phyloP scores from a whole-genome alignment of 2,797 vertebrate genomes.

The Myotis daubentonii region DNA sequence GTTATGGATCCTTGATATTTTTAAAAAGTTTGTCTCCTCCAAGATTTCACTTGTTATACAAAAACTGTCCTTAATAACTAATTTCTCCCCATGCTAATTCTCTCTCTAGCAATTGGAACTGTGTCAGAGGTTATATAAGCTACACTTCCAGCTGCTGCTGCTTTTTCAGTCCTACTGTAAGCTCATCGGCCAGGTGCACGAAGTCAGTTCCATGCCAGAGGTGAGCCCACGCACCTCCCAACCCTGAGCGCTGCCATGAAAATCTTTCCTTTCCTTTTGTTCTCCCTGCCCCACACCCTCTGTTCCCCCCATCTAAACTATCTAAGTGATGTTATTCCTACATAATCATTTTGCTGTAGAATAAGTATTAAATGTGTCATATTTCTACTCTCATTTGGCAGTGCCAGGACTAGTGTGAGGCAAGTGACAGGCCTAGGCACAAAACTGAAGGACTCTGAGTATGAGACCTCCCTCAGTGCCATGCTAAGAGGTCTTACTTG shows the following conservation, averaged over 20 bases:
- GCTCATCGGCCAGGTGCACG: slow-evolving; percentile 97
- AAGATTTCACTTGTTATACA: slow-evolving; percentile 53
- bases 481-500: not conserved
- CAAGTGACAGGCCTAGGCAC: not conserved
- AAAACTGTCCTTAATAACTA: slow-evolving; percentile 69
- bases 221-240: slow-evolving; percentile 83
- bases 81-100: slow-evolving; percentile 72
- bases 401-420: not conserved
- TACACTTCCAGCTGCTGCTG: slow-evolving; percentile 98
- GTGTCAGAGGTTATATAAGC: slow-evolving; percentile 98
- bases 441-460: not conserved
- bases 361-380: not conserved
- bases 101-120: slow-evolving; percentile 96
- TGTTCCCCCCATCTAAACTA: not conserved
- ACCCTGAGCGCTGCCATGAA: not conserved
- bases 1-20: slow-evolving; percentile 15
- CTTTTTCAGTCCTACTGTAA: slow-evolving; percentile 99
- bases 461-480: not conserved
- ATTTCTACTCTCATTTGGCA: not conserved
- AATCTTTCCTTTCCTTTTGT: not conserved
- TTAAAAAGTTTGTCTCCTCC: not conserved
- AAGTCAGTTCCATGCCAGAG: slow-evolving; percentile 97
- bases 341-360: not conserved
- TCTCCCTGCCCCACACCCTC: not conserved
- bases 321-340: not conserved